Base-by-base conservation (phyloP, 2,113 vertebrate species). In the Serilophus lunatus region DNA sequence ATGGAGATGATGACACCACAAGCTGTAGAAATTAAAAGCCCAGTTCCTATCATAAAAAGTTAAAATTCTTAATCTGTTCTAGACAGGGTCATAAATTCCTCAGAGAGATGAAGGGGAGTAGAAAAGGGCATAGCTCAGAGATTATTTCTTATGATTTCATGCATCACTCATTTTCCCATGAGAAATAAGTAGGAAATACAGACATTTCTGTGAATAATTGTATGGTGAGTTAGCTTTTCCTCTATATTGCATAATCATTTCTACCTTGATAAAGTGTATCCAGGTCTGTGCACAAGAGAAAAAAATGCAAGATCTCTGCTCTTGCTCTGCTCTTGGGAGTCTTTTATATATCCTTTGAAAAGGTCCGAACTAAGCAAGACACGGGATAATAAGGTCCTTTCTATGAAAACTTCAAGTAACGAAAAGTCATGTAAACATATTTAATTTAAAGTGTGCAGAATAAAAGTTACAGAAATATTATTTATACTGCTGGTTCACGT, bases 121-220 rank as follows among this genome's bases (percentile, higher is more conserved):
- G 63, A 68, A 90, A 76, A 78, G 12, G 17, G 14, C 31, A 68
- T 92, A 82, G 26, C 36, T 86, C 35, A 59, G 59, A 86, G 16
- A 53, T 11, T 81, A 33, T 78, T 94, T 68, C 44, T 85, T 83
- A 80, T 40, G n/a, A 59, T 93, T 95, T 86, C 56, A 89, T 56
- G 71, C 54, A 93, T 96, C 42, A 76, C 85, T 94, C 66, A 68
- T 78, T 94, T 96, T 91, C 60, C 60, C 42, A 75, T 72, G 79
- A 91, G 79, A 81, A 88, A 72, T 4, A 68, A 8, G 25, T 78
- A 87, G 18, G 72, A 85, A 96, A 81, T 51, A 66, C 18, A 93
- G 51, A 57, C 47, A 23, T 78, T 93, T 88, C 38, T 51, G 35
- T 82, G 56, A 66, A 51, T 68, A 89, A 60, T 56, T 81, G 10